Conservation (phyloP, 2,888 invertebrate genomes). For the Drosophila pegasa region DNA sequence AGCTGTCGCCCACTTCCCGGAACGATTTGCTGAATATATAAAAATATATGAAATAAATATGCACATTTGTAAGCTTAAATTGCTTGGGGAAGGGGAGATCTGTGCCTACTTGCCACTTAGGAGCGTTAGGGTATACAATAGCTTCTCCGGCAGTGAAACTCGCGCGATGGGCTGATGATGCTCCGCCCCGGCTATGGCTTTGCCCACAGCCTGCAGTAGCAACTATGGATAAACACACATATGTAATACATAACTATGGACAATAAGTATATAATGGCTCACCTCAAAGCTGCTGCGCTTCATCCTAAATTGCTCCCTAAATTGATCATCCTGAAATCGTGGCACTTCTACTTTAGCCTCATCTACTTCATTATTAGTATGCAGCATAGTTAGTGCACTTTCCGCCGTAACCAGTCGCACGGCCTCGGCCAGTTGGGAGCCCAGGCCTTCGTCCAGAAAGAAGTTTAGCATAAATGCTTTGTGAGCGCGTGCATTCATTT, state of each 20-base stretch:
- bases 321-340: slow-evolving; percentile 44
- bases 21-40: slow-evolving; percentile 40
- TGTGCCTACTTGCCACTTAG: slow-evolving; percentile 48
- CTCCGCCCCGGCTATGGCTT: slow-evolving; percentile 23
- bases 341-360: not conserved
- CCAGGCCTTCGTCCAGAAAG: slow-evolving; percentile 52
- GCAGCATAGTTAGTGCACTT: not conserved
- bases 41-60: not conserved
- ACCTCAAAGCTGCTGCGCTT: slow-evolving; percentile 54
- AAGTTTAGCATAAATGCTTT: slow-evolving; percentile 50
- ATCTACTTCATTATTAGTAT: not conserved
- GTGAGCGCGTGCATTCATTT: slow-evolving; percentile 42
- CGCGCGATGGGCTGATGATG: slow-evolving; percentile 38
- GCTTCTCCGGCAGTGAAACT: slow-evolving; percentile 46
- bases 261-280: not conserved
- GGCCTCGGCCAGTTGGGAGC: slow-evolving; percentile 43
- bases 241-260: not conserved
- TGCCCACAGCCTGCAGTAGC: slow-evolving; percentile 34
- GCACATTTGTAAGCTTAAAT: not conserved
- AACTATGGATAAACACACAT: slow-evolving; percentile 16
- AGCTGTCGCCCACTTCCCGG: slow-evolving; percentile 52
- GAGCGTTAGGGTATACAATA: slow-evolving; percentile 45
- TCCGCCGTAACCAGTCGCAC: slow-evolving; percentile 29
- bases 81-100: not conserved
- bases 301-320: slow-evolving; percentile 55